Evolutionary conservation across 2,797 vertebrate species (phyloP).

Genomic region (Semotilus atromaculatus): DNA sequence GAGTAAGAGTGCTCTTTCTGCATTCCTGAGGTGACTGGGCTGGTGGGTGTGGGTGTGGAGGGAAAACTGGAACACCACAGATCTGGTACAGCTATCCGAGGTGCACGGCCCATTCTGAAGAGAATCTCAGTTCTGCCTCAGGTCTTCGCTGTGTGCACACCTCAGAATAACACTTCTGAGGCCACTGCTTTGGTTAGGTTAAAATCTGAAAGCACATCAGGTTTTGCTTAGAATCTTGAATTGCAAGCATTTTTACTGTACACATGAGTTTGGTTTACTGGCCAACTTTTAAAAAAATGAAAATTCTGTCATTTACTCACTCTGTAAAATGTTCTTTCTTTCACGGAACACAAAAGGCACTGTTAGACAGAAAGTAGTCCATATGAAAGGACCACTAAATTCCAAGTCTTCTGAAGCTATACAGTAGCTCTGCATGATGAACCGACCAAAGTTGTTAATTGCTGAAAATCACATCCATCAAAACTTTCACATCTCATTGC

Average conservation of each 20-base stretch:
- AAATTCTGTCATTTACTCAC: neutral
- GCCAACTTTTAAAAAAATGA: neutral
- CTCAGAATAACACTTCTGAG: neutral
- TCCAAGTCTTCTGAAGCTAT: neutral
- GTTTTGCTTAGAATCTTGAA: neutral
- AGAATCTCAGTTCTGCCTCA: slow-evolving; percentile 22
- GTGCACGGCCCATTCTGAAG: slow-evolving; percentile 23
- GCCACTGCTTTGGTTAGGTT: neutral
- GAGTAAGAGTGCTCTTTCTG: slow-evolving; percentile 21
- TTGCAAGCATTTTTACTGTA: neutral
- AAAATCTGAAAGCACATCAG: neutral
- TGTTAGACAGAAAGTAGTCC: neutral
- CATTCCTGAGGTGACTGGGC: slow-evolving; percentile 58
- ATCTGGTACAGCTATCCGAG: slow-evolving; percentile 38
- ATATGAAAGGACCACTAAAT: neutral
- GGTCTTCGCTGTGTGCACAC: neutral
- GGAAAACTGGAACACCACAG: slow-evolving; percentile 52
- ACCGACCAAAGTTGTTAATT: neutral
- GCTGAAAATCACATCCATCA: neutral
- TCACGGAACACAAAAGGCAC: neutral
- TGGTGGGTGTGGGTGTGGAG: slow-evolving; percentile 52
- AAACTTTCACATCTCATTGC: neutral
- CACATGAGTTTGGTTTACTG: neutral
- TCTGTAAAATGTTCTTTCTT: neutral
- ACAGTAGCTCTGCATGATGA: neutral